These are phyloP conservation scores for Hipparchia semele DNA, from an alignment of 2,888 invertebrate species.

Conservation along the genomic window DNA sequence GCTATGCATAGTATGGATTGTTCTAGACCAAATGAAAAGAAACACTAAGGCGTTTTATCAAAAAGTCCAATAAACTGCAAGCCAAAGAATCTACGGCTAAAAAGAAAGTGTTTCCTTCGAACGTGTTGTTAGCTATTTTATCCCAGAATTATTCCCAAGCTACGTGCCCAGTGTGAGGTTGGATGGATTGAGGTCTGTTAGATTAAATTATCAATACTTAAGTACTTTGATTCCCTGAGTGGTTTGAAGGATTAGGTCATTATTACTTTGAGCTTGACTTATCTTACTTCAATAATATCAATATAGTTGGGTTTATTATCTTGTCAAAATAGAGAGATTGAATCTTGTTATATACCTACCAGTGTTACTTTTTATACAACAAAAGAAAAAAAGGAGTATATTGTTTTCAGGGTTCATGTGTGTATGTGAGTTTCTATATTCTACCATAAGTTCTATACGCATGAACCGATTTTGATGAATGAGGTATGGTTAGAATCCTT, in stretches of 20 bases:
- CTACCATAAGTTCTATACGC: too few relatives aligned
- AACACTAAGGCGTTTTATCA: neutral
- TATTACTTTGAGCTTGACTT: conserved; percentile 3
- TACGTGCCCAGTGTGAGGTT: conserved; percentile 31
- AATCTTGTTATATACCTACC: too few relatives aligned
- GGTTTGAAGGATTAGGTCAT: conserved; percentile 17
- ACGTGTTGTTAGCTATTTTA: conserved; percentile 17
- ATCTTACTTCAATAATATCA: too few relatives aligned
- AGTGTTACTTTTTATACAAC: too few relatives aligned
- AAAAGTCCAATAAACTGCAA: neutral
- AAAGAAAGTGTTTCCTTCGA: conserved; percentile 2
- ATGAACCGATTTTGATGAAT: too few relatives aligned
- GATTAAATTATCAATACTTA: conserved; percentile 31
- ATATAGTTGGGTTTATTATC: too few relatives aligned
- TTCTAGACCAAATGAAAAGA: neutral
- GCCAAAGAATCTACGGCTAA: neutral
- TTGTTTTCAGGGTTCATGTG: too few relatives aligned
- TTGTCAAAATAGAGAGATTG: too few relatives aligned
- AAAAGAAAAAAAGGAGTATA: too few relatives aligned
- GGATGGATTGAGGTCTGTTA: conserved; percentile 26
- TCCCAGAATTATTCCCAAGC: conserved; percentile 12
- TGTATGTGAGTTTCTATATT: too few relatives aligned
- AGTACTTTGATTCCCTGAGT: conserved; percentile 10
- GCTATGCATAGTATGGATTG: too few relatives aligned
- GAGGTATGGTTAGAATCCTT: too few relatives aligned